phyloP scores from a whole-genome alignment of 2,888 invertebrate species.

The Drosophila borborema region DNA sequence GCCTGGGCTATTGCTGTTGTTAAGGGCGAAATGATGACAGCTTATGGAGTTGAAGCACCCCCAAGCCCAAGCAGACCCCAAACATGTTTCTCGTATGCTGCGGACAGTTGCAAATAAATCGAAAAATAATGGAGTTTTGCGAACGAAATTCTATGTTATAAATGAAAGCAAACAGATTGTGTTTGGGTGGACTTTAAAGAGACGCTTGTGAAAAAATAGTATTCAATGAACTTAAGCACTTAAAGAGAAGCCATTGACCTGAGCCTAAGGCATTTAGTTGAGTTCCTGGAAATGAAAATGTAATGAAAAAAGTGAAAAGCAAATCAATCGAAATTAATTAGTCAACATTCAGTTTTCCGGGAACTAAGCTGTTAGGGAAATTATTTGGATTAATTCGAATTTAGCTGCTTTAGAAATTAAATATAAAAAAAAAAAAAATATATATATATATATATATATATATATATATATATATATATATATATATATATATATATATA shows the following conservation, averaged over 20 bases:
- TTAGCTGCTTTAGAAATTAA: too few species aligned
- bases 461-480: too few species aligned
- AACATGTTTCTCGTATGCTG: constrained; percentile 37
- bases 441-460: too few species aligned
- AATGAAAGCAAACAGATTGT: not conserved
- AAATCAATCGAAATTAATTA: constrained; percentile 1
- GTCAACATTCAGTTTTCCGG: not conserved
- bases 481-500: too few species aligned
- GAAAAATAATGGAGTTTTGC: constrained; percentile 4
- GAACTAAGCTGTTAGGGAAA: not conserved
- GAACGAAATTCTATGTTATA: not conserved
- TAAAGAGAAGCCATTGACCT: not conserved
- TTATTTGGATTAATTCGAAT: too few species aligned
- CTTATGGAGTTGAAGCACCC: constrained; percentile 39
- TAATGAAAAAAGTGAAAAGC: not conserved
- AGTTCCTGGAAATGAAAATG: not conserved
- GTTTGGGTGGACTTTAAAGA: not conserved
- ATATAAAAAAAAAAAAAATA: too few species aligned
- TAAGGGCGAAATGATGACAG: constrained; percentile 53
- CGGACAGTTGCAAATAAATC: constrained; percentile 45
- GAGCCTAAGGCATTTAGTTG: not conserved
- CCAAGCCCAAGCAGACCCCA: constrained; percentile 19
- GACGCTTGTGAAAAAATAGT: not conserved
- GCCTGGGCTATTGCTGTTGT: constrained; percentile 30
- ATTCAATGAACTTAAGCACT: not conserved